Evolutionary conservation across 35 echinoderm and acorn worm species (phyloP).

Genomic region (Heliocidaris erythrogramma): DNA sequence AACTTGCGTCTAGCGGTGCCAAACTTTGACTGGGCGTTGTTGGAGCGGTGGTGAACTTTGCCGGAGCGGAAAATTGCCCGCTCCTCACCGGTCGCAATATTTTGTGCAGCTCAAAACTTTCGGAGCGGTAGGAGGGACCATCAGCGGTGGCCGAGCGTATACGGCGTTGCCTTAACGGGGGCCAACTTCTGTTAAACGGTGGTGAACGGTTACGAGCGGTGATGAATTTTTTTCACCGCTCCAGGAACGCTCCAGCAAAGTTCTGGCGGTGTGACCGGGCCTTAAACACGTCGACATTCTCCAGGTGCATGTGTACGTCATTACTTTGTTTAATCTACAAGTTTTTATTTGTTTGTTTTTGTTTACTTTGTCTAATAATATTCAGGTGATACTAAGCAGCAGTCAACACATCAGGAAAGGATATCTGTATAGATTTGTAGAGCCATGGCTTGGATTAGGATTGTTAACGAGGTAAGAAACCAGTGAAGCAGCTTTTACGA

Average conservation of each 20-base stretch:
- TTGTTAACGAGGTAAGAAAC: conserved; percentile 58
- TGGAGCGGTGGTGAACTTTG: conserved; percentile 30
- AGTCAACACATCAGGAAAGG: conserved; percentile 66
- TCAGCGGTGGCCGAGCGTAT: conserved; percentile 36
- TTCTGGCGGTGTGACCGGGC: conserved; percentile 35
- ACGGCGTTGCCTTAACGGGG: conserved; percentile 23
- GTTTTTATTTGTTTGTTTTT: too few relatives aligned
- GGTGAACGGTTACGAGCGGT: conserved; percentile 27
- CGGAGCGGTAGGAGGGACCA: conserved; percentile 36
- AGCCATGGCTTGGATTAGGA: conserved; percentile 68
- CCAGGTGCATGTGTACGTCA: too few relatives aligned
- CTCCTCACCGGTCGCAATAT: conserved; percentile 31
- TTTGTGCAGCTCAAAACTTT: conserved; percentile 39
- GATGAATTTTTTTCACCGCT: conserved; percentile 31
- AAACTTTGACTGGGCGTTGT: conserved; percentile 43
- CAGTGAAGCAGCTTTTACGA: too few relatives aligned
- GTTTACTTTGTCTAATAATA: too few relatives aligned
- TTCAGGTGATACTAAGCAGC: conserved; percentile 57
- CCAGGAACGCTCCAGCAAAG: conserved; percentile 42
- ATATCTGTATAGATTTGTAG: conserved; percentile 61
- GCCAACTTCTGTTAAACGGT: not conserved
- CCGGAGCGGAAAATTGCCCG: conserved; percentile 29
- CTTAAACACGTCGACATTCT: too few relatives aligned
- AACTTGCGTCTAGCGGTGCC: conserved; percentile 39
- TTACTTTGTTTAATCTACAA: too few relatives aligned